Evolutionary conservation across 2,113 vertebrate species (phyloP), one percentile per base, ranked within the genome.

Genomic region (Gymnobelideus leadbeateri): DNA sequence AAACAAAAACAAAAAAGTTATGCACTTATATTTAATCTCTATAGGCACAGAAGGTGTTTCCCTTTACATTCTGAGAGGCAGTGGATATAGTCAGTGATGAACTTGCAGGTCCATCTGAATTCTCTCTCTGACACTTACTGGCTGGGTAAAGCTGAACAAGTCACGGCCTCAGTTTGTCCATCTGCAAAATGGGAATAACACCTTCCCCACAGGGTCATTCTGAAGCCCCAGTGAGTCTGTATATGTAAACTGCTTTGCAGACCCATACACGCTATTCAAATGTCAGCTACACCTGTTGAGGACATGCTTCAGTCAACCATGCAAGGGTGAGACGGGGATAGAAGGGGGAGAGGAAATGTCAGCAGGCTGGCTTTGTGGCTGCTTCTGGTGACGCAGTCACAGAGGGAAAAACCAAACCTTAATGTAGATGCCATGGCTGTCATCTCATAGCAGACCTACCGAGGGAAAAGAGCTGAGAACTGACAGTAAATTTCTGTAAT

Each of bases 401-500:
- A 92, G 3, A 51, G 43, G n/a, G 8, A 43, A 47, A 90, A 37
- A 51, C 47, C 28, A 51, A 96, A 55, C 68, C 54, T 0, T 51
- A 94, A 91, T 21, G 31, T 55, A 0, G 37, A 9, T 10, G 43
- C 25, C 37, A 0, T 2, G 26, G 94, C 94, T 92, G 91, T 31
- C 49, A 49, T 37, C 16, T 49, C 89, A 52, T 0, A 28, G 90
- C 37, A 92, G 84, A 90, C 54, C 7, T 16, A 57, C 43, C 47
- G 51, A 92, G 94, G 19, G 91, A 92, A 68, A 95, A 96, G n/a
- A 90, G 90, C 90, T 95, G 24, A 6, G 3, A 0, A 21, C 47
- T 37, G 89, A 68, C 89, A n/a, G 92, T 50, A 91, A 96, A 93
- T 94, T 91, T 91, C 61, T 28, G 61, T 26, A 24, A 7, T 2